Evolutionary conservation across 2,113 vertebrate species (phyloP).

Genomic region (Tragelaphus strepsiceros): DNA sequence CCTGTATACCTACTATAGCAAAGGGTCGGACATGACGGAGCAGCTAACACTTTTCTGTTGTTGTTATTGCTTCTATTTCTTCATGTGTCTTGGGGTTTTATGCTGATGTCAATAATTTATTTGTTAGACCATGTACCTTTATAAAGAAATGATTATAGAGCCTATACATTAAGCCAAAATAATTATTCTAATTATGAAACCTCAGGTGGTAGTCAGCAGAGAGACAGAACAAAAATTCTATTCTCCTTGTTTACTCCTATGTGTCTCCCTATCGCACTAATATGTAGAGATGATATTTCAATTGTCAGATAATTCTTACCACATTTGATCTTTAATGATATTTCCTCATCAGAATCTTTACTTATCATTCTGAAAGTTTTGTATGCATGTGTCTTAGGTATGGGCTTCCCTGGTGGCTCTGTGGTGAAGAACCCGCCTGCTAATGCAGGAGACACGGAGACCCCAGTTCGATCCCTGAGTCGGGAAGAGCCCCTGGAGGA

Average conservation of each 20-base stretch:
- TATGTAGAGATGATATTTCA: background rate
- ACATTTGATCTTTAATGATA: background rate
- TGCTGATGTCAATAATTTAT: background rate
- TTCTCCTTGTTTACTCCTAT: background rate
- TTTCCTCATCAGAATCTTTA: background rate
- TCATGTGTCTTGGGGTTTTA: background rate
- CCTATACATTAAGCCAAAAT: background rate
- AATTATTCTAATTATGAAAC: background rate
- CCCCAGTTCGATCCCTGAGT: background rate
- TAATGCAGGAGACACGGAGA: background rate
- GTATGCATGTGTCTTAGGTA: background rate
- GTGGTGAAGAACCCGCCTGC: background rate
- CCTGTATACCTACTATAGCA: background rate
- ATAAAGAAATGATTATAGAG: background rate
- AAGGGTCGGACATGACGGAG: rapidly evolving
- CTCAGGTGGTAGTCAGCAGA: background rate
- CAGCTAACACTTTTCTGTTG: background rate
- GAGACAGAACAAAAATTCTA: background rate
- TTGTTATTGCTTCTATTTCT: background rate
- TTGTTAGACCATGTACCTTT: background rate
- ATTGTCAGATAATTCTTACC: background rate
- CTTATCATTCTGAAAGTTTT: background rate
- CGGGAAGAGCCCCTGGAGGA: background rate
- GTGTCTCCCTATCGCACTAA: background rate
- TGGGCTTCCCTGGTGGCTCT: background rate